Evolutionary conservation across 2,113 vertebrate species (phyloP).

Genomic region (Rattus rattus): DNA sequence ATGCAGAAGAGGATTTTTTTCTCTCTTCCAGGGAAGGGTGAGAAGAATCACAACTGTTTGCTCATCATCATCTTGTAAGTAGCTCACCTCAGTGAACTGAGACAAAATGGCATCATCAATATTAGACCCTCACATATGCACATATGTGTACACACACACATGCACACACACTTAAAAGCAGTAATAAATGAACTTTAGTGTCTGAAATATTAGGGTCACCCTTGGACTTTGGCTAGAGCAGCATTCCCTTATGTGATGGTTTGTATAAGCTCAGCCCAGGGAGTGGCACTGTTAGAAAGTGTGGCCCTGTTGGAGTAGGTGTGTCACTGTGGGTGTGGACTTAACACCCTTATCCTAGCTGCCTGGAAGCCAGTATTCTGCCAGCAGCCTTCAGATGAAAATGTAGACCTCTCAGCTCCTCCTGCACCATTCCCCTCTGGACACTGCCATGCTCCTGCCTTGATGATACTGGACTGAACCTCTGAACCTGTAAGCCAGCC

Average conservation of each 20-base stretch:
- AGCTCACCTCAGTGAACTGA: neutral
- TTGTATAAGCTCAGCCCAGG: no score
- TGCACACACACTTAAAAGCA: neutral
- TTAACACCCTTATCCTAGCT: no score
- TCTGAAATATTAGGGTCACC: neutral
- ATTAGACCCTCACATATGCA: neutral
- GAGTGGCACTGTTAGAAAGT: no score
- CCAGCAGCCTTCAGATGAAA: no score
- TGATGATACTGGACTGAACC: no score
- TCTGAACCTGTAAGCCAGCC: no score
- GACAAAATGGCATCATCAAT: neutral
- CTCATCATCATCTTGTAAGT: neutral
- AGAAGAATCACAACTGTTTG: neutral
- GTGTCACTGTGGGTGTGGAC: no score
- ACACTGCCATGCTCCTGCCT: no score
- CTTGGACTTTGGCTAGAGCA: neutral
- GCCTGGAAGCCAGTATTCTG: no score
- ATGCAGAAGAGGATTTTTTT: neutral
- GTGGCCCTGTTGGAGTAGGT: no score
- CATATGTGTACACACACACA: accelerated
- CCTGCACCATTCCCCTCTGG: no score
- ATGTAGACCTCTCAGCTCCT: no score
- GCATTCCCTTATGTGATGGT: neutral
- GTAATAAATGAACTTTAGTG: neutral
- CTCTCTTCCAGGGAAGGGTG: neutral